These are phyloP conservation scores for Chelonia mydas DNA, from an alignment of 2,797 vertebrate genomes.

Conservation along the genomic window DNA sequence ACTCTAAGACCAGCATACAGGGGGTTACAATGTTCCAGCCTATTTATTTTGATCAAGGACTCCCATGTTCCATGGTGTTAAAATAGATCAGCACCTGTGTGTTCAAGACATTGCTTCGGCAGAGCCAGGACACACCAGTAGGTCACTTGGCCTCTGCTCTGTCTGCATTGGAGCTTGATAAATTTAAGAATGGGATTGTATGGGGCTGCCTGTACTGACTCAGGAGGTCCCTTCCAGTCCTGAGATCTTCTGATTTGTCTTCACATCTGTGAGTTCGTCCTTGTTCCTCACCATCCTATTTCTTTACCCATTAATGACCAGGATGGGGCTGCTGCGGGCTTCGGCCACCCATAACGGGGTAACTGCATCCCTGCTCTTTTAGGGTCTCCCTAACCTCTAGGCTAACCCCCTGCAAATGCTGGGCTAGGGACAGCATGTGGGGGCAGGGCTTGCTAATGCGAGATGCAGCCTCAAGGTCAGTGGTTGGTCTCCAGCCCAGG, in stretches of 20 bases:
- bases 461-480: not conserved
- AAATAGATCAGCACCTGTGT: not conserved
- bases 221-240: not conserved
- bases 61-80: not conserved
- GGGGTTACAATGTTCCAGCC: not conserved
- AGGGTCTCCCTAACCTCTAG: not conserved
- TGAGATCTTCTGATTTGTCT: not conserved
- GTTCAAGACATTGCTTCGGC: not conserved
- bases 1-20: not conserved
- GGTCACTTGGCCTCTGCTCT: not conserved
- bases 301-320: not conserved
- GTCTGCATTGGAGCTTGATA: not conserved
- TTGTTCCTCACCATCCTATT: not conserved
- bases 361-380: not conserved
- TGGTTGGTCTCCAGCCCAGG: not conserved
- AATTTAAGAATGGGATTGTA: not conserved
- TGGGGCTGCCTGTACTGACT: not conserved
- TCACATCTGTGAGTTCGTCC: not conserved
- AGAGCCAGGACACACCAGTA: not conserved
- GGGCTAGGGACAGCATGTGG: not conserved
- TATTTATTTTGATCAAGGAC: not conserved
- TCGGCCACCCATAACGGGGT: not conserved
- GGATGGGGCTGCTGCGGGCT: not conserved
- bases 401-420: not conserved
- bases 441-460: not conserved